phyloP scores from a whole-genome alignment of 2,797 vertebrate genomes.

The Manis pentadactyla region DNA sequence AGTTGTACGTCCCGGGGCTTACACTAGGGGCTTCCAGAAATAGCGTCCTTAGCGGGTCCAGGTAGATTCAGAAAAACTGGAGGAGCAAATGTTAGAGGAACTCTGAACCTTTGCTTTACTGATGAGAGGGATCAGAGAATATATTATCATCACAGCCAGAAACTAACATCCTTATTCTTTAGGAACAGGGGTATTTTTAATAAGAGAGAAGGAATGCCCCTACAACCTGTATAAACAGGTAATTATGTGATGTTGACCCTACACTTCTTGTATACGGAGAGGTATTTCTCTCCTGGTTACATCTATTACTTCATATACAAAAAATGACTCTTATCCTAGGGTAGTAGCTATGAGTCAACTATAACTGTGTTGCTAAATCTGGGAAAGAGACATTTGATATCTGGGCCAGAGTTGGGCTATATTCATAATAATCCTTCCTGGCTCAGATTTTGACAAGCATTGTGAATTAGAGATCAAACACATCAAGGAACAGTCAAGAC shows the following conservation, averaged over 20 bases:
- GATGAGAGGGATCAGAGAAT: not conserved
- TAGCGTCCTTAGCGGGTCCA: not conserved
- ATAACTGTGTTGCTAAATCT: not conserved
- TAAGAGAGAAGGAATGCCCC: not conserved
- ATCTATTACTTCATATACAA: not conserved
- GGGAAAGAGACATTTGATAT: not conserved
- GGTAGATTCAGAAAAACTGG: not conserved
- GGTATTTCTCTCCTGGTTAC: not conserved
- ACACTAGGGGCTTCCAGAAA: not conserved
- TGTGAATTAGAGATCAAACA: not conserved
- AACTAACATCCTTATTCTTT: not conserved
- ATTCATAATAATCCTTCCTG: not conserved
- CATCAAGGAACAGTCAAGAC: not conserved
- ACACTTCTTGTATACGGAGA: not conserved
- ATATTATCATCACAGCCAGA: not conserved
- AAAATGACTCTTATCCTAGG: not conserved
- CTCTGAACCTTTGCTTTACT: not conserved
- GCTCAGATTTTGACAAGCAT: not conserved
- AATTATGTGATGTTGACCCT: not conserved
- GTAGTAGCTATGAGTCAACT: not conserved
- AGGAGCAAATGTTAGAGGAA: not conserved
- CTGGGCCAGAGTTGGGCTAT: not conserved
- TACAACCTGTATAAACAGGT: not conserved
- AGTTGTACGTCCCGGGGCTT: not conserved
- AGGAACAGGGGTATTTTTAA: not conserved